Evolutionary conservation across 2,113 vertebrate genomes (phyloP).

Genomic region (Melanotaenia duboulayi): DNA sequence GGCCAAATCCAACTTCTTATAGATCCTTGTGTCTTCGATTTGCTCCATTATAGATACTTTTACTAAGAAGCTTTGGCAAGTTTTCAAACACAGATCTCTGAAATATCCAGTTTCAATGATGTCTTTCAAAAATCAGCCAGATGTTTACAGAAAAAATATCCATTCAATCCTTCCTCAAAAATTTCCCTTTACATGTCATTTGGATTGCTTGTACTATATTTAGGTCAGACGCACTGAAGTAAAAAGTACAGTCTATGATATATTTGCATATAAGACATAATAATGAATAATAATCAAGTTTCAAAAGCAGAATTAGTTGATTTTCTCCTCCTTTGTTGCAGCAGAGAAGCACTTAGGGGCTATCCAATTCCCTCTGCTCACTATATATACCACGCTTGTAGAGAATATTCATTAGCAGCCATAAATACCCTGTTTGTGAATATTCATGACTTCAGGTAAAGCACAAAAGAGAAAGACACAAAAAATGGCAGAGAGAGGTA

Average conservation of each 20-base stretch:
- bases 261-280: slow-evolving; percentile 21
- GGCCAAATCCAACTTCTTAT: not conserved
- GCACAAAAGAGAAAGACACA: slow-evolving; percentile 24
- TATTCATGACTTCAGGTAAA: slow-evolving; percentile 69
- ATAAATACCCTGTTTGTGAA: slow-evolving; percentile 60
- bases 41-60: not conserved
- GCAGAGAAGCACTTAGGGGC: slow-evolving; percentile 36
- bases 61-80: slow-evolving; percentile 7
- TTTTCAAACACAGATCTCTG: not conserved
- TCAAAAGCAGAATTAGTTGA: slow-evolving; percentile 32
- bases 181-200: not conserved
- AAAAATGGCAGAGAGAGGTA: slow-evolving; percentile 23
- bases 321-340: slow-evolving; percentile 33
- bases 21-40: slow-evolving; percentile 9
- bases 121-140: not conserved
- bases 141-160: slow-evolving; percentile 3
- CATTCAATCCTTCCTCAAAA: not conserved
- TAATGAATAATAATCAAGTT: slow-evolving; percentile 28
- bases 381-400: slow-evolving; percentile 46
- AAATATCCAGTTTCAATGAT: not conserved
- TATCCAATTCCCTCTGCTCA: slow-evolving; percentile 40
- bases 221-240: slow-evolving; percentile 1
- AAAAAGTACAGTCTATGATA: not conserved
- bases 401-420: slow-evolving; percentile 63
- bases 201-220: not conserved